A percentile compares a stretch with the other conserved stretches of the same genome.
Conservation (phyloP, 2,113 vertebrate species). For the Genyomyrus donnyi region DNA sequence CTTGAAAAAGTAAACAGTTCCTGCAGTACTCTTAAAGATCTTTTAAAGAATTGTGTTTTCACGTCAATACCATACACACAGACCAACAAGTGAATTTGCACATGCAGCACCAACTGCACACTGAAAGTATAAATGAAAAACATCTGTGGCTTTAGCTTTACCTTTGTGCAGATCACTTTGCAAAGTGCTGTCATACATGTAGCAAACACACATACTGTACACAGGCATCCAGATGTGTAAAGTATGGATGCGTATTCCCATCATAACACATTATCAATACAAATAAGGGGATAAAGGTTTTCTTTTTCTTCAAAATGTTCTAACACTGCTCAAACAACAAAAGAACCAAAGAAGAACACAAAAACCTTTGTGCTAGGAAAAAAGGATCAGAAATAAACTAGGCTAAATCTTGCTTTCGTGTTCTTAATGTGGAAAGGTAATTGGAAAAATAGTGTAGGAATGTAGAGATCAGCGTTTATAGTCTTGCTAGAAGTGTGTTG, state of each 20-base stretch:
- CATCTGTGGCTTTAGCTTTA: background rate
- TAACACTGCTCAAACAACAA: background rate
- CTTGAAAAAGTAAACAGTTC: background rate
- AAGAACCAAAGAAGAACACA: background rate
- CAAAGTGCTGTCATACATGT: background rate
- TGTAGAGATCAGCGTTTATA: background rate
- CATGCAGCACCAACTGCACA: background rate
- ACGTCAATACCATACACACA: background rate
- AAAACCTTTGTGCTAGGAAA: background rate
- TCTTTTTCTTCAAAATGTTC: background rate
- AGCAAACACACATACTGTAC: background rate
- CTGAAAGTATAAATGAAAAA: background rate
- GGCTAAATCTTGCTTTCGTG: background rate
- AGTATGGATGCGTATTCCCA: background rate
- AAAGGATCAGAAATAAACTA: background rate
- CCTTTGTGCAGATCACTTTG: background rate
- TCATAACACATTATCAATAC: background rate
- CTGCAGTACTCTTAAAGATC: background rate
- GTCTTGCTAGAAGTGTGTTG: background rate
- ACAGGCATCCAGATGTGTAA: background rate
- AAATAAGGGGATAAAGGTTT: background rate
- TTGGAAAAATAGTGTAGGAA: background rate
- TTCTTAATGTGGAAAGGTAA: background rate
- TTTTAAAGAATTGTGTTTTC: background rate
- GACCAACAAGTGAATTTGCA: background rate